Percentiles rank a stretch among this genome's conserved stretches.
These are phyloP conservation scores for Corynorhinus townsendii DNA, from an alignment of 2,113 vertebrate genomes.

Conservation along the genomic window DNA sequence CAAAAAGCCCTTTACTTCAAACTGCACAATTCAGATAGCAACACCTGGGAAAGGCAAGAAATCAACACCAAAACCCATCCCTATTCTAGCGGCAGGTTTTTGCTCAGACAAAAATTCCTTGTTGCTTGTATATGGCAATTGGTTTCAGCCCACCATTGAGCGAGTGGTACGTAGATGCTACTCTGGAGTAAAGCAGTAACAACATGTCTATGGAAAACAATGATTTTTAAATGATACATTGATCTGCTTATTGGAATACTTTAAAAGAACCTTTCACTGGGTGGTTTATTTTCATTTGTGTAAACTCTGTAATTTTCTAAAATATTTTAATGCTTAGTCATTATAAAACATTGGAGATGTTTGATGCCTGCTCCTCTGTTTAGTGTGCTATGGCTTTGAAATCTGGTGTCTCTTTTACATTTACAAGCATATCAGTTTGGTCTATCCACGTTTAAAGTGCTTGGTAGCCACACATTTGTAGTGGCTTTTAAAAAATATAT, in stretches of 20 bases:
- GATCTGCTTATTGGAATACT: not conserved
- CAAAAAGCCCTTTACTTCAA: conserved; percentile 94
- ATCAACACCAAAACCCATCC: conserved; percentile 87
- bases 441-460: not conserved
- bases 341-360: not conserved
- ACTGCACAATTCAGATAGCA: conserved; percentile 92
- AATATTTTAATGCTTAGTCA: not conserved
- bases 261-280: not conserved
- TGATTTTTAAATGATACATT: not conserved
- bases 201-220: not conserved
- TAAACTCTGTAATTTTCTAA: not conserved
- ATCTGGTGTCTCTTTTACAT: not conserved
- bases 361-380: not conserved
- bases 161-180: conserved; percentile 83
- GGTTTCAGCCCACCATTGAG: conserved; percentile 93
- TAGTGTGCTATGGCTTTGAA: not conserved
- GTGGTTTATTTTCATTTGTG: conserved; percentile 23
- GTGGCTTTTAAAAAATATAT: not conserved
- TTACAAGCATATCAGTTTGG: not conserved
- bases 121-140: conserved; percentile 91
- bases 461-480: not conserved
- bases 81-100: conserved; percentile 89
- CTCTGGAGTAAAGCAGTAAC: not conserved
- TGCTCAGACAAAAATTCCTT: conserved; percentile 84
- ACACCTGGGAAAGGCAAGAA: conserved; percentile 84